Evolutionary conservation across 2,888 invertebrate species (phyloP), one percentile per base, ranked within the genome.

Genomic region (Blastobasis lacticolella): DNA sequence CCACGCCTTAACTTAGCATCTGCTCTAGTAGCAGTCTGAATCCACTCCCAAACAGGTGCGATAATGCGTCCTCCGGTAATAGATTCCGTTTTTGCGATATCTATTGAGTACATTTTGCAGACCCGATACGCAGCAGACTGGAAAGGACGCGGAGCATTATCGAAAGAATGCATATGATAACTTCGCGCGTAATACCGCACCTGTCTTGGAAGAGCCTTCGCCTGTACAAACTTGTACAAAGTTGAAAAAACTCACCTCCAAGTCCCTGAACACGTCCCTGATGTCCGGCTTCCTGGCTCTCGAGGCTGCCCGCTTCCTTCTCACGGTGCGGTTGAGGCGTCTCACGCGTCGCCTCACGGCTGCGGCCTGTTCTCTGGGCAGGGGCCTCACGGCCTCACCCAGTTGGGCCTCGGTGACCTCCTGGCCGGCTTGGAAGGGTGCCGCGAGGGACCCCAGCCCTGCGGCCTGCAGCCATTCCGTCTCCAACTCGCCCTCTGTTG

Each of bases 221-320:
- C 40, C 40, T 40, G 40, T 8, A n/a, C n/a, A n/a, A n/a, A n/a
- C n/a, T n/a, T 8, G 4, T 4, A 40, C 40, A 40, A 8, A 40
- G 40, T 8, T 1, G 4, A 40, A 40, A 9, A 4, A 10, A 65
- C 84, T 84, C 69, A 94, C 95, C 90, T 95, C 95, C 59, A 93
- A 89, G 81, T 95, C 94, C 75, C 94, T 91, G 70, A 95, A 94
- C 49, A 96, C 93, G 80, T 95, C 95, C 63, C 95, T 84, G 55
- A 95, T 94, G 73, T 96, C 95, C 9, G 94, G 94, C 66, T 94
- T 93, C 55, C 91, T 90, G n/a, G 92, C 80, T 48, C 87, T 67
- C 10, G 84, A 79, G 41, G 85, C 86, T 1, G 90, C 89, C 49
- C 90, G 88, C 56, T 86, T 81, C 66, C 91, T 90, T 50, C 93